phyloP scores from a whole-genome alignment of 1,140 invertebrate species.

The Drosophila santomea region DNA sequence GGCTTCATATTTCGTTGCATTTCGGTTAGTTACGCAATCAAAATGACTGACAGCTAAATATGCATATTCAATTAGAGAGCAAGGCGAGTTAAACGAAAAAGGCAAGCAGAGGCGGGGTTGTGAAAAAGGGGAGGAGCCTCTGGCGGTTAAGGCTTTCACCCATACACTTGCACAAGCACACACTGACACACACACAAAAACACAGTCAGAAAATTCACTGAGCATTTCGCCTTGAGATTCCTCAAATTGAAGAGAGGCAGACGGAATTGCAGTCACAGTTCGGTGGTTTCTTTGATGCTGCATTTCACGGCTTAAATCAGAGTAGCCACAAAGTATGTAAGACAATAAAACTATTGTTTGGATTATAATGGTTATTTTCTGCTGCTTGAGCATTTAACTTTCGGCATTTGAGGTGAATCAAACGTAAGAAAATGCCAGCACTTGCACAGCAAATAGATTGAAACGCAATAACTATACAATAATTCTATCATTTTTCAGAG shows the following conservation, averaged over 20 bases:
- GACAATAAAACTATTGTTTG: neutral
- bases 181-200: neutral
- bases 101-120: constrained; percentile 23
- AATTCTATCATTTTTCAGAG: too few species aligned
- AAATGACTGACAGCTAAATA: constrained; percentile 59
- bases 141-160: constrained; percentile 11
- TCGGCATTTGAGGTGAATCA: neutral
- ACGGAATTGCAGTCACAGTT: constrained; percentile 31
- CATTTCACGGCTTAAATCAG: constrained; percentile 3
- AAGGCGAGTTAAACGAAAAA: constrained; percentile 31
- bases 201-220: neutral
- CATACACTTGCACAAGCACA: neutral
- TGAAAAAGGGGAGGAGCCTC: neutral
- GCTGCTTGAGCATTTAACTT: neutral
- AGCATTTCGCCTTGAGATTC: constrained; percentile 35
- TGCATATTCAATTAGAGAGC: constrained; percentile 57
- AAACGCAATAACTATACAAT: neutral
- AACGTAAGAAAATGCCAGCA: neutral
- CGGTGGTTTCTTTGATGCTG: constrained; percentile 6
- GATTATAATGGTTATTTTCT: neutral
- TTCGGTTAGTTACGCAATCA: constrained; percentile 47
- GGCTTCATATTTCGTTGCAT: constrained; percentile 47
- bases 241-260: constrained; percentile 14
- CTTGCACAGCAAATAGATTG: neutral
- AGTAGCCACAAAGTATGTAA: constrained; percentile 6